Conservation (phyloP, 1,140 invertebrate genomes). For the Bemisia tabaci region DNA sequence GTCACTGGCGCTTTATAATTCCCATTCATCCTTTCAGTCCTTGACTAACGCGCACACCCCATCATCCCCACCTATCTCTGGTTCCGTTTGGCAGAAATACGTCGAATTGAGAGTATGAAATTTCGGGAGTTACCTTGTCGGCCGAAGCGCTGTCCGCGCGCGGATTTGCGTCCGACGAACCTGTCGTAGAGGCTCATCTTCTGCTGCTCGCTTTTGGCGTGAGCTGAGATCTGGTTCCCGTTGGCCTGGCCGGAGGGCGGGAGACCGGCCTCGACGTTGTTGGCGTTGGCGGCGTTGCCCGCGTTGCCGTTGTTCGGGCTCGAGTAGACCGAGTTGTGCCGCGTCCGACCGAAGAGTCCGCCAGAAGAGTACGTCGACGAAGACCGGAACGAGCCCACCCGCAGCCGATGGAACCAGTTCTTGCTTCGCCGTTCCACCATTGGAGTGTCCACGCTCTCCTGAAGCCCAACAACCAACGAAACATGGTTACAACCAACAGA, state of each 20-base stretch:
- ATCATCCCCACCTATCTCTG: too few relatives aligned
- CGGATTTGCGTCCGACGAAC: conserved; percentile 61
- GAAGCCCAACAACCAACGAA: conserved; percentile 14
- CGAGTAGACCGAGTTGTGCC: conserved; percentile 56
- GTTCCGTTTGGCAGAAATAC: too few relatives aligned
- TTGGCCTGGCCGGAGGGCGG: conserved; percentile 25
- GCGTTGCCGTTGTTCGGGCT: conserved; percentile 56
- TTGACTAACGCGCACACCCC: too few relatives aligned
- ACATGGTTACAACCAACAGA: neutral
- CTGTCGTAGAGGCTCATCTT: conserved; percentile 70
- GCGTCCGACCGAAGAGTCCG: conserved; percentile 54
- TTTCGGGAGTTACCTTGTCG: too few relatives aligned
- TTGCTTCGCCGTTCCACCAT: conserved; percentile 59
- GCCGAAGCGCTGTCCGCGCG: conserved; percentile 38
- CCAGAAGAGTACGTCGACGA: conserved; percentile 66
- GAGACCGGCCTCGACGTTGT: conserved; percentile 31
- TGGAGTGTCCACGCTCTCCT: conserved; percentile 79
- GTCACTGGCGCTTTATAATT: too few relatives aligned
- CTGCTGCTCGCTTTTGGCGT: conserved; percentile 22
- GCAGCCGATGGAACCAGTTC: conserved; percentile 69
- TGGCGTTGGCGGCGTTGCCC: conserved; percentile 59
- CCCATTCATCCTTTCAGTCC: too few relatives aligned
- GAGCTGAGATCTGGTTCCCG: conserved; percentile 23
- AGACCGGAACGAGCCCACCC: conserved; percentile 66
- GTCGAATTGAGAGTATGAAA: too few relatives aligned